A percentile compares a stretch with the other conserved stretches of the same genome.
Conservation (phyloP, 53 echinoderm and acorn worm genomes). For the Temnopleurus reevesii region DNA sequence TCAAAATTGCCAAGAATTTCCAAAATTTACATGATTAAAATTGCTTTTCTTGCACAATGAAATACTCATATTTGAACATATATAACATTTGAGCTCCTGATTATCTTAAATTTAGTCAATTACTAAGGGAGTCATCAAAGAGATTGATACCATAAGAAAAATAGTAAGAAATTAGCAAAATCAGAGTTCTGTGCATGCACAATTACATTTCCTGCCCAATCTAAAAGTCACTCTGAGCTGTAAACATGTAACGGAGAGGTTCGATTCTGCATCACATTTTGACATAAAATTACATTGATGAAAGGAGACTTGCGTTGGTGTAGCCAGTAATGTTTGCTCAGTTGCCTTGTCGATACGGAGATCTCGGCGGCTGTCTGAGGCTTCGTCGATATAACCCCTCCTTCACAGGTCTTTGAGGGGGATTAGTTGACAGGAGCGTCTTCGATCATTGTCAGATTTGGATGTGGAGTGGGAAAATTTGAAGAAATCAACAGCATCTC, state of each 20-base stretch:
- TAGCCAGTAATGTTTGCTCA: neutral
- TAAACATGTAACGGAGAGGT: neutral
- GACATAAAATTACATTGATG: slow-evolving; percentile 4
- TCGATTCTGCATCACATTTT: neutral
- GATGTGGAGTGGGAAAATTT: neutral
- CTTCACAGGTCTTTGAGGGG: neutral
- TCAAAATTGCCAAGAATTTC: too few species aligned
- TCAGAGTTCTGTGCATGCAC: neutral
- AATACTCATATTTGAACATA: too few species aligned
- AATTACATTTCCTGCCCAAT: neutral
- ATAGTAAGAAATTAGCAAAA: too few species aligned
- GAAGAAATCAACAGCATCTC: neutral
- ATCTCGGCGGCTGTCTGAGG: neutral
- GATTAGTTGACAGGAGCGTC: neutral
- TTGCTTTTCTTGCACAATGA: too few species aligned
- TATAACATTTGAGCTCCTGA: too few species aligned
- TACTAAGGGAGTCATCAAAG: too few species aligned
- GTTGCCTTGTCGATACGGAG: neutral
- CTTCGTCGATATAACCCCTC: neutral
- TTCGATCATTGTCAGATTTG: neutral
- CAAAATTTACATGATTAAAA: too few species aligned
- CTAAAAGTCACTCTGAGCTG: neutral
- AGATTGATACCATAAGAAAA: too few species aligned
- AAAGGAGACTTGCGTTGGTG: neutral
- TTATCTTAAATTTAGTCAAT: too few species aligned